Conservation (phyloP, 2,797 vertebrate species). For the Neopelma chrysocephalum region DNA sequence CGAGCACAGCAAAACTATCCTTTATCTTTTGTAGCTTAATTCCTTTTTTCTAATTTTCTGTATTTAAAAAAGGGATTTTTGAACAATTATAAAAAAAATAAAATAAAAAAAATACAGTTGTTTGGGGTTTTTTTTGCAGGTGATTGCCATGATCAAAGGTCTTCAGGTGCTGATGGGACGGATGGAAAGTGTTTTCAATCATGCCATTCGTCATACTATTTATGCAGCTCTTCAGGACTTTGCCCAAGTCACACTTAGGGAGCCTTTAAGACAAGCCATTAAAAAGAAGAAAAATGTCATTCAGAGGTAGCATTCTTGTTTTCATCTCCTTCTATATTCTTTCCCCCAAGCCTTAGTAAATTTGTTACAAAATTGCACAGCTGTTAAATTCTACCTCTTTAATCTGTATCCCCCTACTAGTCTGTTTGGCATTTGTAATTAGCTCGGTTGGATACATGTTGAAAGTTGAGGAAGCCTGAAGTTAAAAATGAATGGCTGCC, state of each 20-base stretch:
- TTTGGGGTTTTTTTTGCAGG: constrained; percentile 71
- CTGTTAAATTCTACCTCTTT: background rate
- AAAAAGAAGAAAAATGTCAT: constrained; percentile 98
- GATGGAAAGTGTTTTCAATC: constrained; percentile 99
- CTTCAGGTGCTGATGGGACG: constrained; percentile 97
- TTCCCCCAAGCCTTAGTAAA: background rate
- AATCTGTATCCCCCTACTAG: background rate
- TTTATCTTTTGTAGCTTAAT: background rate
- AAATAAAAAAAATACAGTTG: background rate
- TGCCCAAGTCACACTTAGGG: constrained; percentile 90
- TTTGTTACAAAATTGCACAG: background rate
- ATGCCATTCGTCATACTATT: constrained; percentile 97
- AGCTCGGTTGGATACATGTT: rapidly evolving
- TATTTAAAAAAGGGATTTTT: background rate
- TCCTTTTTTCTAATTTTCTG: background rate
- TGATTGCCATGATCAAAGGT: constrained; percentile 98
- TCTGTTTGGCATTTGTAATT: background rate
- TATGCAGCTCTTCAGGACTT: constrained; percentile 97
- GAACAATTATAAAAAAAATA: background rate
- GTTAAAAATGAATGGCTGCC: background rate
- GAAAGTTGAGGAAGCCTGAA: background rate
- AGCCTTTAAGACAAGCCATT: constrained; percentile 93
- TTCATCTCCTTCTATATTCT: background rate
- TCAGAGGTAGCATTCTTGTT: constrained; percentile 82
- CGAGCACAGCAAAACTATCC: background rate